Evolutionary conservation across 1,140 invertebrate genomes (phyloP), one percentile per base, ranked within the genome.

Genomic region (Mizuhopecten yessoensis): DNA sequence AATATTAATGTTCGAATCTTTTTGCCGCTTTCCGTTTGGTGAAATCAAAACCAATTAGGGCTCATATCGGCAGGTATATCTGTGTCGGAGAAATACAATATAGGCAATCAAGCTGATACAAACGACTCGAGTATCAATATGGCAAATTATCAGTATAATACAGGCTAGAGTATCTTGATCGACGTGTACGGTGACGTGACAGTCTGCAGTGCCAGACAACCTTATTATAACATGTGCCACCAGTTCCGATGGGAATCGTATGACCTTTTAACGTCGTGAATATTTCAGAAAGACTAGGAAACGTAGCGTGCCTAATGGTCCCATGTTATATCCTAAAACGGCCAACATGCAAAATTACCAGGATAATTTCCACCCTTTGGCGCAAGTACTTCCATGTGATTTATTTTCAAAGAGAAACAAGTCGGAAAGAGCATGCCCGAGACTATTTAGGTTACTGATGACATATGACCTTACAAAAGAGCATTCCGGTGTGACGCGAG

Each of bases 211-310:
- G 57, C 57, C 57, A 75, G 57, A 75, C 57, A 75, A 75, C 29
- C 57, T n/a, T 75, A 75, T 75, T 75, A 75, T n/a, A 75, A n/a
- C 57, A 75, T 75, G 57, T 75, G 23, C 57, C 57, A n/a, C 23
- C 17, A 29, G 57, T 29, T 75, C 57, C 23, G n/a, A 29, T n/a
- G 57, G 57, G 57, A 75, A 29, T 75, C 57, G 29, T 17, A 29
- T 75, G 57, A 75, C 57, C 57, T 75, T 75, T 75, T 17, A n/a
- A 17, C 57, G 23, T 75, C 57, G 23, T 75, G 57, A 75, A 75
- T 75, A 75, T 75, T 75, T 75, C 57, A 75, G 57, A 17, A 29
- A 75, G 57, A 75, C 57, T 3, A 29, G n/a, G 57, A 75, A n/a
- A 29, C 23, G 57, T 75, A 75, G 57, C 57, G 57, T 75, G 57